Evolutionary conservation across 2,888 invertebrate species (phyloP), one percentile per base, ranked within the genome.

Genomic region (Athetis lepigone): DNA sequence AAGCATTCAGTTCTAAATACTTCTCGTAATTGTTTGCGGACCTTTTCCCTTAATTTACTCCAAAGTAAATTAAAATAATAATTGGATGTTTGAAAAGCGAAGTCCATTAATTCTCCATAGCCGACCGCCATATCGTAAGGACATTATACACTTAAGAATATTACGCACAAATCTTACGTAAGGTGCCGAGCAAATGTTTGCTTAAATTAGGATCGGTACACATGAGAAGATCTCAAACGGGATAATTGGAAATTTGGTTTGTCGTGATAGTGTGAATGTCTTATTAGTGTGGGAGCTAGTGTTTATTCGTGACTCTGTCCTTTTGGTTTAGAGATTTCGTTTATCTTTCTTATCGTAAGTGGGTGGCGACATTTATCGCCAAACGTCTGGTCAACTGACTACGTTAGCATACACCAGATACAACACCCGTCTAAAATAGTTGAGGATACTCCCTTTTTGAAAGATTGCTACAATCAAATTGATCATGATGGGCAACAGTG

Each of bases 191-290:
- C 16, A 43, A 49, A 64, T 49, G 29, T 51, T 63, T 45, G 23
- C 6, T 18, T 18, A 39, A 45, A 33, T 63, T 51, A 45, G 29
- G 19, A 19, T 45, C 6, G 6, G 23, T 23, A 50, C 36, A 43
- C 21, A 60, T 39, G 29, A 23, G 23, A n/a, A 45, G 36, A 60
- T 33, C 23, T 39, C 13, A 39, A 45, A 29, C 29, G 19, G 23
- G 19, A 29, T 45, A n/a, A 45, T 51, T 60, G 45, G 11, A 23
- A 27, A 43, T 39, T n/a, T 61, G 37, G 29, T 51, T 39, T 19
- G 19, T 25, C 13, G 37, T 25, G 29, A 37, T 50, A 50, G 29
- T 60, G 23, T 13, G 18, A n/a, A 45, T 29, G 6, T 21, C 2
- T 43, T 33, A 58, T 33, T 42, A 23, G 13, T 42, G 2, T 18